Evolutionary conservation across 2,113 vertebrate genomes (phyloP), one percentile per base, ranked within the genome.

Genomic region (Alaudala cheleensis): DNA sequence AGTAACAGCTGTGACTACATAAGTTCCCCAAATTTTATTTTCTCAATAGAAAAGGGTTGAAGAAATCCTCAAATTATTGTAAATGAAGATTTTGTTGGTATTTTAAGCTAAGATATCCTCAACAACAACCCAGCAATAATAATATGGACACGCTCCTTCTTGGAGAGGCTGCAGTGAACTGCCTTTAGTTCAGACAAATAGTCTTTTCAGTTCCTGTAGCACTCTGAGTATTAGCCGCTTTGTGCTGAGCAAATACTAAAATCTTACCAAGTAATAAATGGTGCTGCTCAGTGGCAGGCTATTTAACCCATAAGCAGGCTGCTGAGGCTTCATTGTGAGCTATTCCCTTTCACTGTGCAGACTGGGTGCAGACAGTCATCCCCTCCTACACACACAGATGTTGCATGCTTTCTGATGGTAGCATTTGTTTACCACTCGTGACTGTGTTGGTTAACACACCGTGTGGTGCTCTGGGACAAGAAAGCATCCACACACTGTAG

Each of bases 341-440:
- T 96, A 89, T 81, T 80, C 45, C 60, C 57, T 37, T 8, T 78
- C 37, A 37, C 79, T 14, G 1, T 4, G 12, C 71, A 53, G 65
- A 37, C 33, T 95, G 90, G 67, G 57, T 56, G 16, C 69, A 85
- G 39, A 51, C 72, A n/a, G 25, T 74, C 23, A 79, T 42, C 42
- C 65, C 7, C 57, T 91, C 74, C 26, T 26, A 39, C 67, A 16
- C 39, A 42, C 39, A 42, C 10, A 8, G 76, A 50, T 49, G 28
- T 34, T 7, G 6, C 20, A 2, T 97, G 93, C 93, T 97, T 98
- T 98, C 97, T 98, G 94, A 80, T 97, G 96, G 86, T 96, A 95
- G 96, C 97, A 77, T 83, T 93, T 91, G 88, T 97, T 96, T 96
- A 91, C 90, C 90, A 96, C 96, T 91, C 11, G 1, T 91, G 56